Base-by-base conservation (phyloP, 2,797 vertebrate genomes). In the Eospalax fontanierii region DNA sequence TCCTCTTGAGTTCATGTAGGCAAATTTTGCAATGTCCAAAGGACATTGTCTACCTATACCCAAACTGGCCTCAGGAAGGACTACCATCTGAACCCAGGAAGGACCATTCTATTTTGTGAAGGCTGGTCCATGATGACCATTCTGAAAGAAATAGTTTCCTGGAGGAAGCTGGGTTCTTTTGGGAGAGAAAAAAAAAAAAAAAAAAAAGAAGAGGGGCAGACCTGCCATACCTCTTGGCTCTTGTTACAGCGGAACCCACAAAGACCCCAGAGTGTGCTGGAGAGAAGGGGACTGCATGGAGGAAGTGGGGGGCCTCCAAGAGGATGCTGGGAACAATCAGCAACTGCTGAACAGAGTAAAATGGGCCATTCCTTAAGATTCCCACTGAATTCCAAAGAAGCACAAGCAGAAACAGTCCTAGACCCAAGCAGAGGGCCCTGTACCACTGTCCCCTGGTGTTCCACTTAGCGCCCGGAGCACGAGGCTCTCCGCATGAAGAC, bases 351-450 rank as follows among this genome's bases (percentile, higher is more conserved):
- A 21, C 24, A 5, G 33, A 68, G 21, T 57, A 91, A 74, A n/a
- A 63, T 0, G 4, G 28, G 4, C 33, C 9, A 6, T 68, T 35
- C 78, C 91, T 50, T 61, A 73, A 80, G 54, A 90, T 33, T 65
- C 4, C 43, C 15, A 7, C 15, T 16, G 4, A 40, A 33, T 74
- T 61, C 70, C 38, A 66, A 59, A 43, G 35, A 38, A 10, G 21
- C 0, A 0, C 5, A 57, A 10, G 0, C 1, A 1, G 68, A 21
- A 46, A 38, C 18, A 4, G 28, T 54, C 61, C 4, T 7, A 38
- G 46, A n/a, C n/a, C 1, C 0, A 8, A 59, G 35, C 30, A 26
- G 33, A 68, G 21, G 91, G 61, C 26, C 59, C 8, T 0, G 11
- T 4, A 14, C 65, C 82, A 50, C 22, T 8, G 12, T 22, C n/a